phyloP scores from a whole-genome alignment of 2,113 vertebrate species.

The Gopherus evgoodei region DNA sequence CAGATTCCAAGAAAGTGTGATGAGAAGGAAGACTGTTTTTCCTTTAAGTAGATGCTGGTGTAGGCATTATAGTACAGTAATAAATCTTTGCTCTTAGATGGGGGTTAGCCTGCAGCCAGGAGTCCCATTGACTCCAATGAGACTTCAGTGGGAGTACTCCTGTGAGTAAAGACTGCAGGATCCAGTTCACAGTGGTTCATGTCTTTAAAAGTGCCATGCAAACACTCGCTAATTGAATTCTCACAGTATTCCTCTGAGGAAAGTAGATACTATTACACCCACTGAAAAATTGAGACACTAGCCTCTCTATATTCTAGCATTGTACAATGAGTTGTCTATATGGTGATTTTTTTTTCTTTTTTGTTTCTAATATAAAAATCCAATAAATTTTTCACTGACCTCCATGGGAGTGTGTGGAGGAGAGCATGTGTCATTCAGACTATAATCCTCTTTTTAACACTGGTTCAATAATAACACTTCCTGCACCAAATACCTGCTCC shows the following conservation, averaged over 20 bases:
- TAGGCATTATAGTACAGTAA: not conserved
- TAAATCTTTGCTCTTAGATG: not conserved
- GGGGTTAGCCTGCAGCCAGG: not conserved
- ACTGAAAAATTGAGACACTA: not conserved
- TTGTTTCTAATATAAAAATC: not conserved
- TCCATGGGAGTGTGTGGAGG: not conserved
- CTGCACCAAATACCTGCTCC: constrained; percentile 30
- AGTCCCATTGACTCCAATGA: not conserved
- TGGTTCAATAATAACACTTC: not conserved
- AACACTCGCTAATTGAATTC: not conserved
- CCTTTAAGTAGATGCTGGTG: not conserved
- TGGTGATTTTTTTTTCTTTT: not conserved
- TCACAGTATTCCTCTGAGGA: not conserved
- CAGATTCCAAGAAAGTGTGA: not conserved
- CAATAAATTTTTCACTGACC: not conserved
- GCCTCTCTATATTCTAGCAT: not conserved
- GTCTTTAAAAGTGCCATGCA: not conserved
- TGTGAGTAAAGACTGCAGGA: not conserved
- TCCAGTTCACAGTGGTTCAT: not conserved
- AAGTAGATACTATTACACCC: not conserved
- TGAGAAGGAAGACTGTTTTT: not conserved
- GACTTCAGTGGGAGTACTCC: not conserved
- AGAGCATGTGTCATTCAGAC: not conserved
- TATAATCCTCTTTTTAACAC: not conserved
- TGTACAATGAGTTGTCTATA: not conserved